These are phyloP conservation scores for Clamator glandarius DNA, from an alignment of 2,797 vertebrate species.

Conservation along the genomic window DNA sequence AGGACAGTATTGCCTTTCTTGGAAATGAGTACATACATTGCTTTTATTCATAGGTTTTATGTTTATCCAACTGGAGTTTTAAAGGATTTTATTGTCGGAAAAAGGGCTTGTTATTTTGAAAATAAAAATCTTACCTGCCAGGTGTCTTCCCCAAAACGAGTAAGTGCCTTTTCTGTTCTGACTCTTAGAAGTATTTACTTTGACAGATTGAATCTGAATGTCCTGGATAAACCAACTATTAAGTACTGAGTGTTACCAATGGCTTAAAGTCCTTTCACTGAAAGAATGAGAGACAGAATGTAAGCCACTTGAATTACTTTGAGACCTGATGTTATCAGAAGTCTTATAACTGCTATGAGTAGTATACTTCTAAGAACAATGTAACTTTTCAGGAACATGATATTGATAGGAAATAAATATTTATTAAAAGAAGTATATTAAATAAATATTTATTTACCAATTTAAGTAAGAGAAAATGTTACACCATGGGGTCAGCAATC, in stretches of 20 bases:
- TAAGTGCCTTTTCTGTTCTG: constrained; percentile 73
- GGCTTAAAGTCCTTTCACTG: constrained; percentile 51
- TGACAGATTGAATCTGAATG: constrained; percentile 54
- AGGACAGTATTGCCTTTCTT: constrained; percentile 8
- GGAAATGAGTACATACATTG: not conserved
- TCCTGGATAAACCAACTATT: constrained; percentile 21
- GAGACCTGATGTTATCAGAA: constrained; percentile 22
- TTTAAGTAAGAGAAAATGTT: constrained; percentile 44
- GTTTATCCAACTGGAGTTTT: constrained; percentile 16
- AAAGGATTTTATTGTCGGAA: constrained; percentile 53
- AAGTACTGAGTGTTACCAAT: constrained; percentile 33
- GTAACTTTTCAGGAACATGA: constrained; percentile 64
- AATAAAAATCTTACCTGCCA: constrained; percentile 46
- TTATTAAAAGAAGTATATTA: constrained; percentile 57
- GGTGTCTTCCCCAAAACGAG: constrained; percentile 69
- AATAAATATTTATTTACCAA: constrained; percentile 70
- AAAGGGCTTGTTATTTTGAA: constrained; percentile 69
- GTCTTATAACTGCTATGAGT: constrained; percentile 36
- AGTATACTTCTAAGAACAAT: constrained; percentile 67
- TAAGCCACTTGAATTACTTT: constrained; percentile 48
- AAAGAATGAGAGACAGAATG: constrained; percentile 29
- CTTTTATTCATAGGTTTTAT: constrained; percentile 21
- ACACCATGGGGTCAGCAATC: constrained; percentile 15
- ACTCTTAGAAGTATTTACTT: constrained; percentile 67
- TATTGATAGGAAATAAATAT: constrained; percentile 67